These are phyloP conservation scores for Barbus barbus DNA, from an alignment of 2,113 vertebrate species.

Conservation along the genomic window DNA sequence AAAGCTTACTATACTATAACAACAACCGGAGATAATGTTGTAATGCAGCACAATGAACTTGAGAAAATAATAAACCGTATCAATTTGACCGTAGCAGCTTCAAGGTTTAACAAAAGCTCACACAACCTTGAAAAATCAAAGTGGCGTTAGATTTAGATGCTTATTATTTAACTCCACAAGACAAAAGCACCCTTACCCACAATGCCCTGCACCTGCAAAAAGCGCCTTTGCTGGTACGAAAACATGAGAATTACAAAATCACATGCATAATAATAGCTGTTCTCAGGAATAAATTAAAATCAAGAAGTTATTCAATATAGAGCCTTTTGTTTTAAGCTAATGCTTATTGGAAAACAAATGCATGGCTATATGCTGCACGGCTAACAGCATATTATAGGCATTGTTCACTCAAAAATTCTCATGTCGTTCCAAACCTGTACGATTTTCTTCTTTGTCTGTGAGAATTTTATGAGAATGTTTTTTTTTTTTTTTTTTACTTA, in stretches of 20 bases:
- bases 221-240: neutral
- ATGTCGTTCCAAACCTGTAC: neutral
- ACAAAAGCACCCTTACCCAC: neutral
- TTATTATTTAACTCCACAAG: neutral
- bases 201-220: neutral
- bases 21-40: neutral
- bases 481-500: neutral
- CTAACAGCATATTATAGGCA: neutral
- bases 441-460: neutral
- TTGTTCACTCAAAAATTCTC: neutral
- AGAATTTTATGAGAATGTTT: neutral
- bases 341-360: neutral
- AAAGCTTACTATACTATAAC: neutral
- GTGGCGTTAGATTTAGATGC: neutral
- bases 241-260: conserved; percentile 14
- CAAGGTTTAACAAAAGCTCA: neutral
- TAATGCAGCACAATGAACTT: neutral
- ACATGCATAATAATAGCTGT: conserved; percentile 22
- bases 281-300: neutral
- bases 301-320: neutral
- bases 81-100: neutral
- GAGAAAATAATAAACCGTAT: neutral
- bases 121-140: conserved; percentile 12
- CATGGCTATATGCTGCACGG: neutral
- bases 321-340: neutral